Conservation (phyloP, 1,140 invertebrate species). For the Trichogramma pretiosum region DNA sequence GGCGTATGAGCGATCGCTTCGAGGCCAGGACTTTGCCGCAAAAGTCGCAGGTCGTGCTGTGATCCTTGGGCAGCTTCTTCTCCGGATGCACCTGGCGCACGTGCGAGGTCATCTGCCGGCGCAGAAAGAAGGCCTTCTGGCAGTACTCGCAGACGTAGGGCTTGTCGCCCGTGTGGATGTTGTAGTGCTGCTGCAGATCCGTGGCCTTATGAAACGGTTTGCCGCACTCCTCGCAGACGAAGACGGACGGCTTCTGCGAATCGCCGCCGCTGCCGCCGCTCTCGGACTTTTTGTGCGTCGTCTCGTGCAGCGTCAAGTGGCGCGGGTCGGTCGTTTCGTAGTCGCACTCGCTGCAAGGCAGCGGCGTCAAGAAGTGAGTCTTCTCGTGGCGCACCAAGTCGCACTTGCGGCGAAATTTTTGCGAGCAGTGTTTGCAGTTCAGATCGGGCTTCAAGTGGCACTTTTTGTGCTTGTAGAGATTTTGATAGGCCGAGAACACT, state of each 20-base stretch:
- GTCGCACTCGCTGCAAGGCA: constrained; percentile 40
- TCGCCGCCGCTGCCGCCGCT: constrained; percentile 38
- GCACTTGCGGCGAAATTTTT: constrained; percentile 37
- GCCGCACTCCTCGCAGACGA: constrained; percentile 53
- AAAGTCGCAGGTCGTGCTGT: constrained; percentile 42
- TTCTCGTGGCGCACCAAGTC: constrained; percentile 42
- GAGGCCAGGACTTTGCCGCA: constrained; percentile 42
- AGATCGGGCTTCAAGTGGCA: constrained; percentile 37
- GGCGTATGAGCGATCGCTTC: constrained; percentile 47
- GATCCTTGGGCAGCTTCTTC: constrained; percentile 34
- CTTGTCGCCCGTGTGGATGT: constrained; percentile 45
- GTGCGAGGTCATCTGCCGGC: constrained; percentile 38
- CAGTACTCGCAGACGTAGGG: constrained; percentile 51
- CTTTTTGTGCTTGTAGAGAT: constrained; percentile 38
- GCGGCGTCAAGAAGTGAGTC: constrained; percentile 39
- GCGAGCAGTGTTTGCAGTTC: constrained; percentile 39
- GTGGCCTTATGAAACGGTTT: constrained; percentile 51
- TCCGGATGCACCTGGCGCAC: constrained; percentile 37
- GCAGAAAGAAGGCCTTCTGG: constrained; percentile 46
- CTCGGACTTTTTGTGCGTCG: constrained; percentile 37
- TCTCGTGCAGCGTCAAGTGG: too few relatives aligned
- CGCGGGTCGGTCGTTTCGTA: constrained; percentile 42
- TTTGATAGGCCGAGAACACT: constrained; percentile 38
- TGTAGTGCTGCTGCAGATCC: constrained; percentile 43
- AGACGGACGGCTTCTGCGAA: constrained; percentile 42